Conservation (phyloP, 1,140 invertebrate genomes). For the Saccostrea glomerata region DNA sequence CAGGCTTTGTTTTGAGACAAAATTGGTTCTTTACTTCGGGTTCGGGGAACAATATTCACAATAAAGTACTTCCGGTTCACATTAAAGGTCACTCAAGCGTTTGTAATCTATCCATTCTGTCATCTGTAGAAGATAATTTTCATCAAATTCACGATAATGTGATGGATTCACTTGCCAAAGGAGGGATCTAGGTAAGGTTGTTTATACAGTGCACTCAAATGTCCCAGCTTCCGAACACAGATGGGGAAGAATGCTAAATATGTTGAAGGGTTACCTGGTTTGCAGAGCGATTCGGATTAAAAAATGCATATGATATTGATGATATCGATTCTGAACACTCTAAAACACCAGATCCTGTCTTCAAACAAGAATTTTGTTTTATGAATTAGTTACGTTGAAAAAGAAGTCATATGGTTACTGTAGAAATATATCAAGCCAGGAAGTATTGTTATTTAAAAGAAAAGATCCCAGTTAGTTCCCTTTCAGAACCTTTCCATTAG, state of each 20-base stretch:
- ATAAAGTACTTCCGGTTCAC: constrained; percentile 49
- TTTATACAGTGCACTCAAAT: background rate
- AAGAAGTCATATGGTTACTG: too few relatives aligned
- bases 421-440: too few relatives aligned
- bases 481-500: too few relatives aligned
- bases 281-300: constrained; percentile 5
- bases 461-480: too few relatives aligned
- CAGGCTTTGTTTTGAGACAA: too few relatives aligned
- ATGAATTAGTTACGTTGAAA: too few relatives aligned
- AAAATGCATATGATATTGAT: constrained; percentile 1
- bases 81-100: constrained; percentile 42
- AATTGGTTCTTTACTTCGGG: background rate
- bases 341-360: background rate
- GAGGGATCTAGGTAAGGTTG: constrained; percentile 26
- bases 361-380: background rate
- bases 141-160: constrained; percentile 23
- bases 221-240: background rate
- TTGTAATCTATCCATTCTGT: constrained; percentile 49
- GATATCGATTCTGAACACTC: background rate
- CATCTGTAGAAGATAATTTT: constrained; percentile 48
- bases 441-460: too few relatives aligned
- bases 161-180: background rate
- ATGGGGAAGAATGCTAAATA: background rate
- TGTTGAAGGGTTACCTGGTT: background rate
- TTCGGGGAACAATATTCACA: background rate